Conservation (phyloP, 2,797 vertebrate genomes). For the Ara ararauna region DNA sequence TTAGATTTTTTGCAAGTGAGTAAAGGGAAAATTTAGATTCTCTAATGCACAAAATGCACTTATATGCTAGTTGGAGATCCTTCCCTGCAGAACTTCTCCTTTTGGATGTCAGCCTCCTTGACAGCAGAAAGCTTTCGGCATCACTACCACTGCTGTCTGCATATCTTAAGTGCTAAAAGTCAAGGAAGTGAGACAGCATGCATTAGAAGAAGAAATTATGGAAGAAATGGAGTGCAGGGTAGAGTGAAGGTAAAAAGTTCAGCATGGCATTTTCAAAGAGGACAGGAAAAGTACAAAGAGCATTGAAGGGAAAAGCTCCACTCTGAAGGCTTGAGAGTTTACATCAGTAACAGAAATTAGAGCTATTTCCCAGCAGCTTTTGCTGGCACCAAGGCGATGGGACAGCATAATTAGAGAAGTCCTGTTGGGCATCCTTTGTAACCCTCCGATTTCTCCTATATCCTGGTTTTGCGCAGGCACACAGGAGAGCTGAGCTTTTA, state of each 20-base stretch:
- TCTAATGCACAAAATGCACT: not conserved
- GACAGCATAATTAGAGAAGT: slow-evolving; percentile 1
- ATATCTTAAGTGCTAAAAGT: not conserved
- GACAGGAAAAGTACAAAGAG: not conserved
- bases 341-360: not conserved
- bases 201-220: not conserved
- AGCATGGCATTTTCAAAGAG: not conserved
- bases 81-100: not conserved
- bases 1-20: not conserved
- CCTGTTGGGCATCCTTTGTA: slow-evolving; percentile 21
- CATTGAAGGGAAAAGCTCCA: not conserved
- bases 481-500: not conserved
- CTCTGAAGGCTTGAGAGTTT: not conserved
- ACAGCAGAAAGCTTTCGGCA: not conserved
- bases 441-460: not conserved
- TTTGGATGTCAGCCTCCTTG: not conserved
- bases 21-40: not conserved
- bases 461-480: not conserved
- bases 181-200: not conserved
- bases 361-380: not conserved
- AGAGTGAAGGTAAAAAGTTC: not conserved
- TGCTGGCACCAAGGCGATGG: not conserved
- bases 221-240: fast-evolving
- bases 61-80: not conserved
- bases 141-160: not conserved